Percentiles rank a stretch among this genome's conserved stretches.
Conservation (phyloP, 2,113 vertebrate genomes). For the Actinemys pallida region DNA sequence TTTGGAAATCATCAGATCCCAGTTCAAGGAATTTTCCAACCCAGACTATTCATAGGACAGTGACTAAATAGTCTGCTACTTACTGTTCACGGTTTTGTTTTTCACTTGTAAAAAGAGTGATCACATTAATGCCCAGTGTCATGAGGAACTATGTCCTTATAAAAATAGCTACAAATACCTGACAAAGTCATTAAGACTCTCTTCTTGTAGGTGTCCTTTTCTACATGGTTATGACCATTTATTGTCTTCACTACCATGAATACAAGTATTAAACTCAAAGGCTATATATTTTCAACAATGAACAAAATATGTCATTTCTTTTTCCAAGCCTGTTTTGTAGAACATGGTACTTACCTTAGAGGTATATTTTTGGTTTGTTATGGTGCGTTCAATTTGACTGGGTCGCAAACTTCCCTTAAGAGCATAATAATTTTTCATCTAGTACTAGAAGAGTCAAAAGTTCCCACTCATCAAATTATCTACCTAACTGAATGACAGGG, state of each 20-base stretch:
- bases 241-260: conserved; percentile 57
- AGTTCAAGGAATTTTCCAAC: conserved; percentile 75
- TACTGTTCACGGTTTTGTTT: conserved; percentile 68
- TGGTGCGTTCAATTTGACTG: conserved; percentile 1
- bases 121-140: conserved; percentile 36
- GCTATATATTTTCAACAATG: conserved; percentile 56
- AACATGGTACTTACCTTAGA: not conserved
- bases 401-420: not conserved
- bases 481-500: not conserved
- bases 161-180: conserved; percentile 65
- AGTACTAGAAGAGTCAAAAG: not conserved
- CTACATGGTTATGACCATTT: not conserved
- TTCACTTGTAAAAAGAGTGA: conserved; percentile 58
- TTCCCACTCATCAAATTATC: conserved; percentile 19
- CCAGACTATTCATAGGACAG: conserved; percentile 66
- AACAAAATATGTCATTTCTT: conserved; percentile 62
- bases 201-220: conserved; percentile 62
- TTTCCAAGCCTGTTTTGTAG: not conserved
- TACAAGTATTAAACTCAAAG: conserved; percentile 63
- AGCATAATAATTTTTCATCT: conserved; percentile 42
- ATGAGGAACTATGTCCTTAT: conserved; percentile 55
- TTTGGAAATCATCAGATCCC: conserved; percentile 72
- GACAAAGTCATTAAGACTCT: conserved; percentile 29
- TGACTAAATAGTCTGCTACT: conserved; percentile 59
- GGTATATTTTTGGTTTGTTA: not conserved